These are phyloP conservation scores for Amphilophus citrinellus DNA, from an alignment of 2,113 vertebrate genomes.

Conservation along the genomic window DNA sequence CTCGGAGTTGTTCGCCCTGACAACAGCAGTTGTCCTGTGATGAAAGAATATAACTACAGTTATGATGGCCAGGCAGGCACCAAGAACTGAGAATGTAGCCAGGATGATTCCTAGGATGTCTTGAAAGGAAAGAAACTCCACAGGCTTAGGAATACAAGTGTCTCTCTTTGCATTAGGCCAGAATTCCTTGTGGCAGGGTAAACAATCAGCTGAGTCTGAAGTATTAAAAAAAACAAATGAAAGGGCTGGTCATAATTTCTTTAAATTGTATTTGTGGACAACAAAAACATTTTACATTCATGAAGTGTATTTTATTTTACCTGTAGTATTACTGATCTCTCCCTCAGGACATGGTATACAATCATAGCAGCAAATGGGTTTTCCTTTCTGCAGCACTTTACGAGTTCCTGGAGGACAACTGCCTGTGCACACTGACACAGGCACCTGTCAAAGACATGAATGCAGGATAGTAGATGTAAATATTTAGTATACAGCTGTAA, in stretches of 20 bases:
- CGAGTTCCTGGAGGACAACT: conserved; percentile 73
- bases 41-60: too few species aligned
- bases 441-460: conserved; percentile 7
- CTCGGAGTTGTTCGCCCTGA: too few species aligned
- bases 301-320: background rate
- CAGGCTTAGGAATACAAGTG: too few species aligned
- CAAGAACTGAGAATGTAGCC: background rate
- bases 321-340: background rate
- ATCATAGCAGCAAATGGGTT: conserved; percentile 67
- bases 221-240: background rate
- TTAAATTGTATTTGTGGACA: too few species aligned
- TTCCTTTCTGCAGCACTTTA: conserved; percentile 49
- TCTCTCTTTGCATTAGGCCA: conserved; percentile 28
- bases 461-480: too few species aligned
- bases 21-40: too few species aligned
- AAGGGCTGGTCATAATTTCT: too few species aligned
- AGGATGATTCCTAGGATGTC: conserved; percentile 1
- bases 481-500: too few species aligned
- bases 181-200: conserved; percentile 60
- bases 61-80: too few species aligned
- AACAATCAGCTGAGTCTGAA: conserved; percentile 63
- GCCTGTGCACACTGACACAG: conserved; percentile 70
- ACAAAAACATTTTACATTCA: too few species aligned
- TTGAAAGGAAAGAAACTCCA: too few species aligned
- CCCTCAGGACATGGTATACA: conserved; percentile 75